Conservation (phyloP, 2,888 invertebrate genomes). For the Selenia dentaria region DNA sequence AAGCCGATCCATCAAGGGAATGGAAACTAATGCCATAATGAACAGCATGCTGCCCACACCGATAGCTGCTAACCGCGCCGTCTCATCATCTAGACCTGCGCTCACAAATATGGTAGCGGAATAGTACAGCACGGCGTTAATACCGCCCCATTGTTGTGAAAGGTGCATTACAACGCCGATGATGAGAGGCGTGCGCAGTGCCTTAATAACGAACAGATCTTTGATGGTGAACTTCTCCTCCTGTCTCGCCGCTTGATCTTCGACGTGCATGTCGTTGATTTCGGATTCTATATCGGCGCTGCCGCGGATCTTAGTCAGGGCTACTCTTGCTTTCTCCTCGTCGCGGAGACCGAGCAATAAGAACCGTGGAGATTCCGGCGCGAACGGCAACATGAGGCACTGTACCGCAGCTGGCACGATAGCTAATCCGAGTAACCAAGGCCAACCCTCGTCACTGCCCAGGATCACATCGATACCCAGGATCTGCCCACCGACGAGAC, state of each 20-base stretch:
- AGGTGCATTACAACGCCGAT: constrained; percentile 81
- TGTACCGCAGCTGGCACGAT: constrained; percentile 70
- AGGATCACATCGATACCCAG: constrained; percentile 76
- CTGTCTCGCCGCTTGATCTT: constrained; percentile 70
- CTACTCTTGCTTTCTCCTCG: constrained; percentile 66
- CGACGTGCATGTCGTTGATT: constrained; percentile 77
- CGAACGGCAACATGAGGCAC: constrained; percentile 66
- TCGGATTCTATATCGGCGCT: constrained; percentile 70
- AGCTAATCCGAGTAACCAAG: constrained; percentile 74
- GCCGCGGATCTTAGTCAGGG: constrained; percentile 64
- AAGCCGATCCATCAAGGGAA: constrained; percentile 89
- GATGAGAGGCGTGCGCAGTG: constrained; percentile 68
- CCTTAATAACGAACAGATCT: constrained; percentile 60
- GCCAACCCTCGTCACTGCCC: constrained; percentile 75
- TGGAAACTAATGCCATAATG: constrained; percentile 89
- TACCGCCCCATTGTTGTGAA: constrained; percentile 79
- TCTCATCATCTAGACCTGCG: constrained; percentile 84
- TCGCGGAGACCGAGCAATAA: constrained; percentile 66
- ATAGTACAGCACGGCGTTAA: constrained; percentile 88
- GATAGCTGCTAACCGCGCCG: constrained; percentile 88
- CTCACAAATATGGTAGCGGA: constrained; percentile 87
- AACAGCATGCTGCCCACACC: constrained; percentile 90
- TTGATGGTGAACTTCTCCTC: constrained; percentile 69
- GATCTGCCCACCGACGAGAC: constrained; percentile 70
- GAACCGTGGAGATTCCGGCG: constrained; percentile 76